Evolutionary conservation across 2,888 invertebrate species (phyloP).

Genomic region (Callinectes sapidus): DNA sequence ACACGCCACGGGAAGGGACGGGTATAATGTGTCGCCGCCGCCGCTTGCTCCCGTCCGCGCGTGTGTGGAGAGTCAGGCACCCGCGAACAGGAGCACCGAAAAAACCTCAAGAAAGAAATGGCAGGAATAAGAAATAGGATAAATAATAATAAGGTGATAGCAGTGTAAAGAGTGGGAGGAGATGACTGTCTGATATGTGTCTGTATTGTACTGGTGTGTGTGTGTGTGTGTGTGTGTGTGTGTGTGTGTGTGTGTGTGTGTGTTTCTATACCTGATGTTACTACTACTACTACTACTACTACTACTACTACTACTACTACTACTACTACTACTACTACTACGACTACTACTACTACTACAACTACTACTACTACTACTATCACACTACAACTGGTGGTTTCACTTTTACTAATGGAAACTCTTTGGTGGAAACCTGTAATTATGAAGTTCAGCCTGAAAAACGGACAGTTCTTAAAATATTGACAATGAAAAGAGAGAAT

Average conservation of each 20-base stretch:
- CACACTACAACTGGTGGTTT: not conserved
- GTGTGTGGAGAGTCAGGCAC: conserved; percentile 35
- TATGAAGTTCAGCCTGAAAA: not conserved
- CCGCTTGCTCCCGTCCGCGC: not conserved
- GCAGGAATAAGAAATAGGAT: not conserved
- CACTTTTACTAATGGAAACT: not conserved
- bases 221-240: conserved; percentile 1
- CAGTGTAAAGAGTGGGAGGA: not conserved
- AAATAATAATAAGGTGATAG: not conserved
- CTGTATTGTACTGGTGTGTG: not conserved
- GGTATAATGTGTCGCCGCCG: not conserved
- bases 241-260: conserved; percentile 1
- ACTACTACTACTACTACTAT: too few relatives aligned
- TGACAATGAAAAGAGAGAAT: not conserved
- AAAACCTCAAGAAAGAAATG: not conserved
- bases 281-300: conserved; percentile 6
- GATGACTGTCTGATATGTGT: not conserved
- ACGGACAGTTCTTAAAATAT: not conserved
- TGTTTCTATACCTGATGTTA: not conserved
- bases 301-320: conserved; percentile 33
- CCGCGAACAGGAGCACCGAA: not conserved
- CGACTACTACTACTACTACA: not conserved
- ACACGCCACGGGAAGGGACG: not conserved
- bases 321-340: conserved; percentile 27
- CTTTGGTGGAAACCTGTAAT: not conserved